Evolutionary conservation across 2,113 vertebrate genomes (phyloP), one percentile per base, ranked within the genome.

Genomic region (Strix uralensis): DNA sequence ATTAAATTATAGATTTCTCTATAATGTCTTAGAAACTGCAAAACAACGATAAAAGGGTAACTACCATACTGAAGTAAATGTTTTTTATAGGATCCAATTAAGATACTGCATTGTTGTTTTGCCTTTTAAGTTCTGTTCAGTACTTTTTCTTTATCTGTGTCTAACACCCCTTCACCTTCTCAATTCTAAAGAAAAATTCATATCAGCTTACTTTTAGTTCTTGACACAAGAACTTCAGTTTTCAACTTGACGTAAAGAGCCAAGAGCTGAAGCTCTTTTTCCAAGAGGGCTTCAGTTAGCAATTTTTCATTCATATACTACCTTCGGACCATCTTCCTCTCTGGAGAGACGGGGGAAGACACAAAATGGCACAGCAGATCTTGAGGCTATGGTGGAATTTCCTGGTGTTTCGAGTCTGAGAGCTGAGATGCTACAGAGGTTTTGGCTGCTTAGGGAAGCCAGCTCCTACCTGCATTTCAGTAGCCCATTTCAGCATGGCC

Each of bases 51-150:
- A 79, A 95, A 94, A 94, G 77, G 69, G 34, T 84, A 94, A 84
- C 82, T 91, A 57, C 66, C 46, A 47, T 4, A 59, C 47, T 49
- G 49, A 91, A 82, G 42, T 30, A 71, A 69, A 89, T 69, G 83
- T 69, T 89, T 95, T 95, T 95, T 89, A 92, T 51, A 51, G 86
- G 86, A 81, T 92, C 49, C 70, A 85, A 47, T 94, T 94, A 97
- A 91, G 86, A 79, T 34, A 61, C 17, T 23, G 36, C 44, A 65
- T 32, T 65, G 65, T 30, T 88, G 81, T 30, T 95, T 75, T 90
- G 75, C 40, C 59, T 92, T 95, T 90, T 59, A 73, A 86, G 67
- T 55, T 83, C 69, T 61, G 46, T 71, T 92, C 73, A 57, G 36
- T 44, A 55, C 27, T 63, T 86, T 42, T 38, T 32, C 15, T 88